Percentiles rank a stretch among this genome's conserved stretches.
Evolutionary conservation across 2,797 vertebrate species (phyloP).

Genomic region (Diplodus sargus): DNA sequence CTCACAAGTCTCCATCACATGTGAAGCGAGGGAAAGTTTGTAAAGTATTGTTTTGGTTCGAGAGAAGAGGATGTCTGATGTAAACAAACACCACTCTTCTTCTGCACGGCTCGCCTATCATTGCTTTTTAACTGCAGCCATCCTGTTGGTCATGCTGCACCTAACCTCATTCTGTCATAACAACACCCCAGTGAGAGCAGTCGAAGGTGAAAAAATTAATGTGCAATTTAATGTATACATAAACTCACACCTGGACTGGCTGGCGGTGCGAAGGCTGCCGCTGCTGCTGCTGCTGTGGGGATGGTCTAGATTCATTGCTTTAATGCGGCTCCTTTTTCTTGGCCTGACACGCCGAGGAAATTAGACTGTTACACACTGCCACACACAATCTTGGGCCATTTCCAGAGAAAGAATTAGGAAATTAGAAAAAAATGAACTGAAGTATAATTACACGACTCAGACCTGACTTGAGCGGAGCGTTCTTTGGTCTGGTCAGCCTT

Average conservation of each 20-base stretch:
- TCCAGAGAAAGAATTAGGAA: slow-evolving; percentile 53
- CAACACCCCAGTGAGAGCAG: slow-evolving; percentile 59
- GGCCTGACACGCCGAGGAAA: slow-evolving; percentile 42
- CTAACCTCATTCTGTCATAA: slow-evolving; percentile 68
- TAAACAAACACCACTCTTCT: slow-evolving; percentile 63
- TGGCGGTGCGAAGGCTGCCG: slow-evolving; percentile 45
- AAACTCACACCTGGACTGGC: slow-evolving; percentile 78
- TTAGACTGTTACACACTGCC: slow-evolving; percentile 51
- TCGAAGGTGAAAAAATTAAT: slow-evolving; percentile 71
- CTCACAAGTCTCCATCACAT: slow-evolving; percentile 58
- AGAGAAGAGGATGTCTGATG: slow-evolving; percentile 53
- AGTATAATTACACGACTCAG: slow-evolving; percentile 37
- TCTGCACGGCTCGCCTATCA: slow-evolving; percentile 33
- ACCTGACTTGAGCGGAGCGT: slow-evolving; percentile 38
- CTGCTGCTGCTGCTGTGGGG: background rate
- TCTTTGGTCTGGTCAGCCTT: slow-evolving; percentile 23
- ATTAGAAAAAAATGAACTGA: slow-evolving; percentile 32
- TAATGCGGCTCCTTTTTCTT: slow-evolving; percentile 42
- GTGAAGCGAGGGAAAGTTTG: slow-evolving; percentile 57
- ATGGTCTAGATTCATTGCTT: slow-evolving; percentile 32
- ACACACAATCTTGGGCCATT: slow-evolving; percentile 46
- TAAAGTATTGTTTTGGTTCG: slow-evolving; percentile 37
- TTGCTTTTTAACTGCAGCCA: slow-evolving; percentile 69
- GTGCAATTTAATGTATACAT: slow-evolving; percentile 78
- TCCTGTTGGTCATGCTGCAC: slow-evolving; percentile 59